Conservation (phyloP, 1,140 invertebrate species). For the Heliothis subflexa region DNA sequence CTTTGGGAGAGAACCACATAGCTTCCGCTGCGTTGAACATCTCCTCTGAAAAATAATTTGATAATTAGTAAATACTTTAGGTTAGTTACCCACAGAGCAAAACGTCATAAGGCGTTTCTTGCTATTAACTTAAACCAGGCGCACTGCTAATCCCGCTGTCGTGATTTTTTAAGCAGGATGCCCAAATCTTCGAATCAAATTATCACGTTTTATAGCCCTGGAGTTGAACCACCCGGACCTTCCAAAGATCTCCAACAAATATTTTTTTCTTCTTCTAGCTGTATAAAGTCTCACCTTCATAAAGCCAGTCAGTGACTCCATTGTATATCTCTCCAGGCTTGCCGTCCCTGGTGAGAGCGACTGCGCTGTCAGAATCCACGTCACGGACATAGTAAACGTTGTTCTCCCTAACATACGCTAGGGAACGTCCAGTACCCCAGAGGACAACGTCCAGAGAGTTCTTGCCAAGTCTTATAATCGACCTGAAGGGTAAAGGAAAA, state of each 20-base stretch:
- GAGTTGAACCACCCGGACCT: background rate
- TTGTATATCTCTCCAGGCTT: conserved; percentile 90
- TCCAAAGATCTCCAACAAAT: background rate
- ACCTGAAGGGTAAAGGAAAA: conserved; percentile 55
- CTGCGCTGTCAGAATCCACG: conserved; percentile 76
- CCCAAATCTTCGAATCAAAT: too few relatives aligned
- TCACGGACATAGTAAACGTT: conserved; percentile 91
- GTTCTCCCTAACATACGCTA: conserved; percentile 93
- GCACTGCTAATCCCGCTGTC: too few relatives aligned
- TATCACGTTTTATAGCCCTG: too few relatives aligned
- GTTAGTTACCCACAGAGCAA: too few relatives aligned
- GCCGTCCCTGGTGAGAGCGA: conserved; percentile 88
- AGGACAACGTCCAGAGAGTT: conserved; percentile 88
- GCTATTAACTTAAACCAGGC: too few relatives aligned
- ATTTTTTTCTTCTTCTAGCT: too few relatives aligned
- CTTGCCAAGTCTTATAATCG: conserved; percentile 80
- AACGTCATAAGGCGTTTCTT: too few relatives aligned
- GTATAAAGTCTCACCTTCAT: conserved; percentile 84
- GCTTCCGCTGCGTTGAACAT: conserved; percentile 92
- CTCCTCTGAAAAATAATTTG: conserved; percentile 89
- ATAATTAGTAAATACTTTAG: background rate
- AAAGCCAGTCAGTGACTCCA: conserved; percentile 92
- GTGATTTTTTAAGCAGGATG: too few relatives aligned
- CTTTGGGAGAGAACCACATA: conserved; percentile 93
- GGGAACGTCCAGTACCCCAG: conserved; percentile 89